A percentile compares a stretch with the other conserved stretches of the same genome.
These are phyloP conservation scores for Pangasius krempfi DNA, from an alignment of 2,797 vertebrate species.

Conservation along the genomic window DNA sequence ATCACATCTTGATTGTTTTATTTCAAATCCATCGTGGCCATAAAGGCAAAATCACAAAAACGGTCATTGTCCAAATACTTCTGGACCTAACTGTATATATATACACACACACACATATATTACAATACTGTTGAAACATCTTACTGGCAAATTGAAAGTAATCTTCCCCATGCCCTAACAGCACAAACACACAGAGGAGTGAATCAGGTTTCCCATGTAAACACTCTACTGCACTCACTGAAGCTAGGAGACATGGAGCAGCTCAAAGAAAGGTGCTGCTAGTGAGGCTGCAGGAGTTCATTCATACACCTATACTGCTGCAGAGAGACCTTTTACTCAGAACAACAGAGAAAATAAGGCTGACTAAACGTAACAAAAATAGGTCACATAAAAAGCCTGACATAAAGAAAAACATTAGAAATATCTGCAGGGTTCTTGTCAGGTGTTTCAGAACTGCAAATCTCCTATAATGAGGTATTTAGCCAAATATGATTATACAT, in stretches of 20 bases:
- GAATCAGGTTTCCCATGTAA: slow-evolving; percentile 26
- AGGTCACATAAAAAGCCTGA: neutral
- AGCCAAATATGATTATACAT: neutral
- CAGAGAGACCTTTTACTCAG: slow-evolving; percentile 33
- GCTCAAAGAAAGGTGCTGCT: slow-evolving; percentile 34
- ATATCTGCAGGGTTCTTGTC: neutral
- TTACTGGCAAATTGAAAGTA: neutral
- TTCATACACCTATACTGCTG: slow-evolving; percentile 31
- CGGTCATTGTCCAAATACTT: too few species aligned
- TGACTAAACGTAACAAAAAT: slow-evolving; percentile 14
- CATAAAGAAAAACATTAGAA: slow-evolving; percentile 2
- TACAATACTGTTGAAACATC: neutral
- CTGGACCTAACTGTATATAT: too few species aligned
- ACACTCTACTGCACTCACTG: slow-evolving; percentile 38
- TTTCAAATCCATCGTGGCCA: too few species aligned
- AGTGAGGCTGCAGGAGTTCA: slow-evolving; percentile 31
- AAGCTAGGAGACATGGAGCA: slow-evolving; percentile 23
- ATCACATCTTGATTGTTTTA: too few species aligned
- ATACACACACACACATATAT: too few species aligned
- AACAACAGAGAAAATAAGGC: slow-evolving; percentile 27
- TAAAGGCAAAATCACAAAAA: too few species aligned
- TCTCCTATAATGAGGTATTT: slow-evolving; percentile 6
- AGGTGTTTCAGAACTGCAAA: neutral
- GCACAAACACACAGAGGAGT: slow-evolving; percentile 14
- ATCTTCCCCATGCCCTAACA: neutral